A percentile compares a stretch with the other conserved stretches of the same genome.
Conservation (phyloP, 2,113 vertebrate species). For the Cyphomyrus discorhynchus region DNA sequence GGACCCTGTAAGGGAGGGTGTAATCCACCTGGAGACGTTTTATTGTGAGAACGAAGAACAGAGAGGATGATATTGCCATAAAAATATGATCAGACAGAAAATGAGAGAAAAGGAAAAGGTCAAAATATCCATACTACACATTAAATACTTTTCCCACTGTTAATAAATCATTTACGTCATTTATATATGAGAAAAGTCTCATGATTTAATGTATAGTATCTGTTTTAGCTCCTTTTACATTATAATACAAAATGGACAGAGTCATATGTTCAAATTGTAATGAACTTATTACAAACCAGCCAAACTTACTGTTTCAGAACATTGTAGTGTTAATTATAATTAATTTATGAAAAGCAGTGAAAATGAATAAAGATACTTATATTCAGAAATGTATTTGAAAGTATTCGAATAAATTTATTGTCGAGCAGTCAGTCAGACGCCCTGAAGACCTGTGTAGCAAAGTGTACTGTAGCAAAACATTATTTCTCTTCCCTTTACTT, state of each 20-base stretch:
- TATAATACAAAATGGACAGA: neutral
- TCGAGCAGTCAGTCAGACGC: neutral
- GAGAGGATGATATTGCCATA: neutral
- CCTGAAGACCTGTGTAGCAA: neutral
- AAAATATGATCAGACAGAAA: neutral
- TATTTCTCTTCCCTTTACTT: neutral
- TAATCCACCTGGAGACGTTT: neutral
- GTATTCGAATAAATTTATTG: neutral
- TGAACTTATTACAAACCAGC: neutral
- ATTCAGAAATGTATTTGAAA: neutral
- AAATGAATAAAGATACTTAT: neutral
- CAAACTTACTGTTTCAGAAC: neutral
- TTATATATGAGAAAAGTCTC: neutral
- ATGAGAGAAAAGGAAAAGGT: neutral
- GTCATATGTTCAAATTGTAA: neutral
- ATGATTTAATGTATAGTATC: neutral
- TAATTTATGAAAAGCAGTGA: neutral
- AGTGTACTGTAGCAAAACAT: neutral
- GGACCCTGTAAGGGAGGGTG: neutral
- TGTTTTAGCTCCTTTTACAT: neutral
- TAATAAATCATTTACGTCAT: neutral
- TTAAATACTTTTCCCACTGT: neutral
- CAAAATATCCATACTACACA: neutral
- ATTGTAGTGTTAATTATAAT: neutral
- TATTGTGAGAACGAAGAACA: neutral